Base-by-base conservation (phyloP, 2,797 vertebrate species). In the Arrhamphus sclerolepis region DNA sequence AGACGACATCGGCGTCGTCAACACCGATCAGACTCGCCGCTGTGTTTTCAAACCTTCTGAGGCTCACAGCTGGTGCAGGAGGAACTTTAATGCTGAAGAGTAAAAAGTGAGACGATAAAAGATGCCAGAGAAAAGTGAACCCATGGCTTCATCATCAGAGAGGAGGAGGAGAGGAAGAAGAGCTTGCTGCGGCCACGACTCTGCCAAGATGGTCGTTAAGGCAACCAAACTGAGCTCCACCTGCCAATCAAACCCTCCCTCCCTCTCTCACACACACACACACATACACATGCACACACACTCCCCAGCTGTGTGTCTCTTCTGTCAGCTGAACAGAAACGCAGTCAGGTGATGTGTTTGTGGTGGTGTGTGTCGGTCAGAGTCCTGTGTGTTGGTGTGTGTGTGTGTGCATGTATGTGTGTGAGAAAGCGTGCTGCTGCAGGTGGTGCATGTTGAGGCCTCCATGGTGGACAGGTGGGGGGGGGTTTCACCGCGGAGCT, bases 401-500 rank as follows among this genome's bases (percentile, higher is more conserved):
- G 50, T 49, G 63, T 60, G 52, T 34, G 56, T 52, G 58, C 61
- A 59, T 46, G 55, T 72, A 62, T 55, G n/a, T 46, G 34, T 48
- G 31, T 34, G 31, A 10, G 9, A 34, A 10, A 34, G 31, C 10
- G 31, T 34, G 31, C 31, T 52, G 28, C 55, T 62, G 89, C 92
- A 89, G 90, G 93, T 92, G 94, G 93, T 93, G 93, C 88, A 92
- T 91, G 91, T 92, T 87, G 90, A 92, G 92, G 90, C 91, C 92
- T 93, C 85, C 79, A 43, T 67, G 77, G 76, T 80, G 85, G 83
- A 72, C 87, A 78, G 83, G 70, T 72, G 69, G 66, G 17, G 60
- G 48, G 14, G 46, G 60, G 43, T 69, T 93, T 98, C 97, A 98
- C 91, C 96, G 97, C 72, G 96, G 96, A 80, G 96, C 95, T 70